A percentile compares a stretch with the other conserved stretches of the same genome.
Evolutionary conservation across 2,888 invertebrate species (phyloP).

Genomic region (Pycnomerus fuliginosus): DNA sequence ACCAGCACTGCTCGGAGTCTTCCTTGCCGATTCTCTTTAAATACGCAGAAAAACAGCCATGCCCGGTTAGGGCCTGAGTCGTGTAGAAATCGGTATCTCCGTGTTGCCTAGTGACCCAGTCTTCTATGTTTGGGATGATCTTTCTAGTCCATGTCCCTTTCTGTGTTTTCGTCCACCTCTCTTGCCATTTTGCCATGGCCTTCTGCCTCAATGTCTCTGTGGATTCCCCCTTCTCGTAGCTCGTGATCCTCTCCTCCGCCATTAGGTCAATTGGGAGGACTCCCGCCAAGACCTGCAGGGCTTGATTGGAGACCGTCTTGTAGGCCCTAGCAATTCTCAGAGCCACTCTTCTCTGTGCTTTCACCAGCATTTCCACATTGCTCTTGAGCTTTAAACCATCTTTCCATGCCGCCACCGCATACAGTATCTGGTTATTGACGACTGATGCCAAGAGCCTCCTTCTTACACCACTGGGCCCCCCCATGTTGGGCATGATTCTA

Average conservation of each 20-base stretch:
- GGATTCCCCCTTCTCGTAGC: background rate
- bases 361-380: background rate
- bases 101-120: slow-evolving; percentile 14
- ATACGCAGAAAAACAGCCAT: slow-evolving; percentile 21
- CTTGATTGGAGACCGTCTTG: slow-evolving; percentile 4
- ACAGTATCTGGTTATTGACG: background rate
- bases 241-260: slow-evolving; percentile 5
- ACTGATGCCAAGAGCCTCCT: background rate
- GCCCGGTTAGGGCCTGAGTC: slow-evolving; percentile 20
- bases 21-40: slow-evolving; percentile 14
- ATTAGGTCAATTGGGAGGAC: slow-evolving; percentile 4
- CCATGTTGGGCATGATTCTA: slow-evolving; percentile 2
- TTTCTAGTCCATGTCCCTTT: slow-evolving; percentile 10
- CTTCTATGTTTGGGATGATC: slow-evolving; percentile 11
- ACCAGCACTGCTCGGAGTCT: slow-evolving; percentile 3
- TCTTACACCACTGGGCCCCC: slow-evolving; percentile 1
- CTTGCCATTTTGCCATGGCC: slow-evolving; percentile 12
- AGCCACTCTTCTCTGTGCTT: slow-evolving; percentile 3
- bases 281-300: slow-evolving; percentile 6
- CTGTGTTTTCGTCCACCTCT: slow-evolving; percentile 3
- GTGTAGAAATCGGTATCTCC: slow-evolving; percentile 17
- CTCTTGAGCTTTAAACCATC: background rate
- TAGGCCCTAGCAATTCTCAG: slow-evolving; percentile 4
- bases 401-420: slow-evolving; percentile 1
- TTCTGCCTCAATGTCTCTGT: background rate